A percentile compares a stretch with the other conserved stretches of the same genome.
Conservation (phyloP, 2,797 vertebrate genomes). For the Cottoperca gobio region DNA sequence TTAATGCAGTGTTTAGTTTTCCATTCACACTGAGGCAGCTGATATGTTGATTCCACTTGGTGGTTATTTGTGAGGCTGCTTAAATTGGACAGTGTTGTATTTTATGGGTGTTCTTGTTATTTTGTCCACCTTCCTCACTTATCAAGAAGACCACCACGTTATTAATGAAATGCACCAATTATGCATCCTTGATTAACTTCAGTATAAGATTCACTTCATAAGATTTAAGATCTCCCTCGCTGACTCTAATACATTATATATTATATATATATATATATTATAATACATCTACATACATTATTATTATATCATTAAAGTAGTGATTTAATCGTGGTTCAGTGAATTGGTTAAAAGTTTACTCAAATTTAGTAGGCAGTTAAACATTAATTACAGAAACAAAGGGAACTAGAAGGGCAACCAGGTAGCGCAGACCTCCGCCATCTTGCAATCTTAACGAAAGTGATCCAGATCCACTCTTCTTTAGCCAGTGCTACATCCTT, state of each 20-base stretch:
- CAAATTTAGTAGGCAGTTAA: background rate
- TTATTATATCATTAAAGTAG: background rate
- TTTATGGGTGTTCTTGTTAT: background rate
- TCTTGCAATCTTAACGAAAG: no score
- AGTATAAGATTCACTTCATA: no score
- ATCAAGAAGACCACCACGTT: background rate
- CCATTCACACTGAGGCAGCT: background rate
- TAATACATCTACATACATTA: no score
- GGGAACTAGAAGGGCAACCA: no score
- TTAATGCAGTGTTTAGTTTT: slow-evolving; percentile 1
- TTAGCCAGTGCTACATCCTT: no score
- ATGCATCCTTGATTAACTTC: background rate
- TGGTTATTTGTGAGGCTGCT: background rate
- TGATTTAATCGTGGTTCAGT: background rate
- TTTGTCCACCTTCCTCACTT: background rate
- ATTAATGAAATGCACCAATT: background rate
- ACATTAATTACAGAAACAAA: slow-evolving; percentile 26
- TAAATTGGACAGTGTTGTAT: background rate
- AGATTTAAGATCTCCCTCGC: no score
- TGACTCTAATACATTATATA: no score
- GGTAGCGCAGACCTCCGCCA: no score
- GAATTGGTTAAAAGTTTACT: background rate
- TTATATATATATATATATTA: no score
- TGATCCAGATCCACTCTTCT: no score
- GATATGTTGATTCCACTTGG: background rate